These are phyloP conservation scores for Valencia hispanica DNA, from an alignment of 2,797 vertebrate genomes.

Conservation along the genomic window DNA sequence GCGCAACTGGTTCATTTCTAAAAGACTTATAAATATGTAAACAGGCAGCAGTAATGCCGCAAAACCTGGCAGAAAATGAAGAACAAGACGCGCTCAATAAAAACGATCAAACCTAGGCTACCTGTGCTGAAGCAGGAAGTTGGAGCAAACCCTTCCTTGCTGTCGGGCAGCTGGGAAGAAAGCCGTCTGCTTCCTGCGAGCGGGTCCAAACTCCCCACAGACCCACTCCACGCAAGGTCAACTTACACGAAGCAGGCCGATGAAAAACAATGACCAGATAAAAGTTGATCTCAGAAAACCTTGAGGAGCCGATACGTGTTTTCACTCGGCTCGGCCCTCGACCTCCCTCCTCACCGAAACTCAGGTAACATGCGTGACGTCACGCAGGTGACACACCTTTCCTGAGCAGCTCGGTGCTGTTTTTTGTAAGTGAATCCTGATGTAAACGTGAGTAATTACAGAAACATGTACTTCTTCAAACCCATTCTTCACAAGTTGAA, in stretches of 20 bases:
- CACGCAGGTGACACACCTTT: slow-evolving; percentile 76
- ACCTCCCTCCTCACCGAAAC: slow-evolving; percentile 75
- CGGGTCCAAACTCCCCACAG: neutral
- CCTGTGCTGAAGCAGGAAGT: slow-evolving; percentile 73
- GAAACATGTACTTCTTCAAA: neutral
- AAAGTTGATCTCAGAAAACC: neutral
- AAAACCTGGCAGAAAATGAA: neutral
- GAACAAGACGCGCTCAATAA: neutral
- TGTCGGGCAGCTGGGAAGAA: slow-evolving; percentile 37
- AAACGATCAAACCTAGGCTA: slow-evolving; percentile 38
- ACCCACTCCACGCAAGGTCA: neutral
- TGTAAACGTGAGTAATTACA: too few relatives aligned
- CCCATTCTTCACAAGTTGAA: neutral
- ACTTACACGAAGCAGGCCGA: neutral
- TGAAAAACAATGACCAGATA: neutral
- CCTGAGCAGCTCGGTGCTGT: slow-evolving; percentile 12
- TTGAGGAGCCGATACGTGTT: neutral
- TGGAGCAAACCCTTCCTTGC: neutral
- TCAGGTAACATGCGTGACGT: slow-evolving; percentile 82
- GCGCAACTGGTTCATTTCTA: neutral
- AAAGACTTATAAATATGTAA: too few relatives aligned
- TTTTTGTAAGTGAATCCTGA: neutral
- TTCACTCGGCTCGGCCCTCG: slow-evolving; percentile 30
- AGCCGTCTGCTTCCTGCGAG: neutral
- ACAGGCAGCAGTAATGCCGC: neutral